Base-by-base conservation (phyloP, 2,888 invertebrate genomes). In the Rugalucina vietnamica region DNA sequence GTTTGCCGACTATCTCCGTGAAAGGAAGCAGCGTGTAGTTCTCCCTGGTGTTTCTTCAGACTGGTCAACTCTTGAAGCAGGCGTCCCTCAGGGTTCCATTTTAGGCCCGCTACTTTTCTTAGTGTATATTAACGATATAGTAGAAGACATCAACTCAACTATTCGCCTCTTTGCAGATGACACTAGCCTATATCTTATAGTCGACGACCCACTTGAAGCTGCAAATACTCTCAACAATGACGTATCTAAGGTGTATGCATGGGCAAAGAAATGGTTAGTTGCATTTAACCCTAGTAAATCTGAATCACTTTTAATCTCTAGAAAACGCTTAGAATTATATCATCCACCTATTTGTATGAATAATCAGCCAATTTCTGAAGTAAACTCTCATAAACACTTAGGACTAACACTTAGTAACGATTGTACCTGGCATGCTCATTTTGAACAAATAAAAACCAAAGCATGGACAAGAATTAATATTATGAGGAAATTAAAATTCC, bases 371-470 rank as follows among this genome's bases (percentile, higher is more conserved):
- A 75, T 75, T 32, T 36, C 29, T 29, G 57, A 50, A 24, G 75
- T 75, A 10, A 12, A 34, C 10, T 24, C 72, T 29, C 71, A 81
- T n/a, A n/a, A n/a, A n/a, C n/a, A n/a, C n/a, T n/a, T n/a, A n/a
- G n/a, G n/a, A n/a, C n/a, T n/a, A n/a, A 82, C 50, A 36, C 39
- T 82, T 37, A 74, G 78, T 14, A 73, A 43, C 12, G 43, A 74
- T n/a, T 60, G 50, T 27, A 76, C 54, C 50, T 79, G 84, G 79
- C 60, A 76, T 27, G 18, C 12, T 1, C 84, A 84, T 69, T 70
- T 80, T 24, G 57, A 79, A 29, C 60, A 60, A 32, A 83, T 77
- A 21, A 60, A 54, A 65, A 71, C 73, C 49, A 69, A 69, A 14
- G 74, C 74, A 5, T 72, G 39, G 73, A 37, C 73, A 57, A 54